A percentile compares a stretch with the other conserved stretches of the same genome.
These are phyloP conservation scores for Pogoniulus pusillus DNA, from an alignment of 2,797 vertebrate species.

Conservation along the genomic window DNA sequence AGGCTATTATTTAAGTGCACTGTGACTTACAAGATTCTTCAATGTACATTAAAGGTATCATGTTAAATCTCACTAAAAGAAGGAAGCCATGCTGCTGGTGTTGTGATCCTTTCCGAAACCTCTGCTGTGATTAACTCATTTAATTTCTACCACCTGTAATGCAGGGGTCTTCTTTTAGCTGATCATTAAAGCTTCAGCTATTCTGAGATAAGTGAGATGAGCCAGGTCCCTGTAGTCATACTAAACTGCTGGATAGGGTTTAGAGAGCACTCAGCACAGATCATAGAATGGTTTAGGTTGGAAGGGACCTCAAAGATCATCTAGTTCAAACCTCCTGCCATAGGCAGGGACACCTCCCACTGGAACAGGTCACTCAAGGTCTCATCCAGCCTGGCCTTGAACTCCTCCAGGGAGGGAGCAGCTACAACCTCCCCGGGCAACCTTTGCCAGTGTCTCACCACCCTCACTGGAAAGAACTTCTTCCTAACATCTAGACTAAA, in stretches of 20 bases:
- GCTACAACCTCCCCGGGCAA: too few species aligned
- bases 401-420: too few species aligned
- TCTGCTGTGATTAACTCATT: neutral
- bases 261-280: neutral
- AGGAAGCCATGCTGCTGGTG: neutral
- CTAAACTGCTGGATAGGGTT: neutral
- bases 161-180: neutral
- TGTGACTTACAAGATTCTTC: neutral
- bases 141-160: neutral
- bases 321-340: too few species aligned
- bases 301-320: too few species aligned
- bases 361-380: too few species aligned
- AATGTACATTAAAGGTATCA: neutral
- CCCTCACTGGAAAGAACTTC: too few species aligned
- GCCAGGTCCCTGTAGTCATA: neutral
- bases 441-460: too few species aligned
- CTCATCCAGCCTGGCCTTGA: too few species aligned
- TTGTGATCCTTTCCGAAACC: neutral
- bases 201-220: neutral
- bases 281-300: too few species aligned
- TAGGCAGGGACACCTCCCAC: too few species aligned
- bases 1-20: neutral
- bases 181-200: neutral
- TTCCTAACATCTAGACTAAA: too few species aligned
- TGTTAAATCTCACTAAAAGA: neutral